Conservation (phyloP, 2,888 invertebrate genomes). For the Ennomos erosarius region DNA sequence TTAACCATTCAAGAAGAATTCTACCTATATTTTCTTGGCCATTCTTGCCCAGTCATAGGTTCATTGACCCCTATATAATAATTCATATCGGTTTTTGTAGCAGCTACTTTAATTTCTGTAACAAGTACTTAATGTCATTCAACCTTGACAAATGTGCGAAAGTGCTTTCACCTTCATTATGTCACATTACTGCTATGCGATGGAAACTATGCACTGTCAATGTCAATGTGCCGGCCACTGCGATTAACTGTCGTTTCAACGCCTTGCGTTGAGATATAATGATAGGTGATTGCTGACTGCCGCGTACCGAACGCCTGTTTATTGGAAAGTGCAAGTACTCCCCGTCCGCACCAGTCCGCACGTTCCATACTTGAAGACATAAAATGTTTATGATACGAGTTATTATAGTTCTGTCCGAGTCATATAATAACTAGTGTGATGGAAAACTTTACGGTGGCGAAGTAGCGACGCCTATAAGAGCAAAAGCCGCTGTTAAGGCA, state of each 20-base stretch:
- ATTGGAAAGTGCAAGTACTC: constrained; percentile 67
- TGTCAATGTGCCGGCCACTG: constrained; percentile 66
- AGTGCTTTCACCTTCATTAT: constrained; percentile 36
- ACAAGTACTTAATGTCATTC: constrained; percentile 16
- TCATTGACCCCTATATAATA: no score
- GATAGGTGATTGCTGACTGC: constrained; percentile 50
- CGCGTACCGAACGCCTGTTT: constrained; percentile 54
- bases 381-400: constrained; percentile 51
- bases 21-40: no score
- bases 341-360: constrained; percentile 45
- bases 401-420: constrained; percentile 51
- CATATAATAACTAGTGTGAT: constrained; percentile 57
- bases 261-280: constrained; percentile 62
- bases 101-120: constrained; percentile 19
- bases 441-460: constrained; percentile 47
- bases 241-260: constrained; percentile 65
- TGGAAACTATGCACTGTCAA: constrained; percentile 58
- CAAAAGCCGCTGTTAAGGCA: constrained; percentile 75
- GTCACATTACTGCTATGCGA: constrained; percentile 54
- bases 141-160: constrained; percentile 37
- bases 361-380: constrained; percentile 37
- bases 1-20: no score
- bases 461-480: constrained; percentile 57
- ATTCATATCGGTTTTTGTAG: neutral
- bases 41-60: no score